These are phyloP conservation scores for Heliconius congener DNA, from an alignment of 1,140 invertebrate species.

Conservation along the genomic window DNA sequence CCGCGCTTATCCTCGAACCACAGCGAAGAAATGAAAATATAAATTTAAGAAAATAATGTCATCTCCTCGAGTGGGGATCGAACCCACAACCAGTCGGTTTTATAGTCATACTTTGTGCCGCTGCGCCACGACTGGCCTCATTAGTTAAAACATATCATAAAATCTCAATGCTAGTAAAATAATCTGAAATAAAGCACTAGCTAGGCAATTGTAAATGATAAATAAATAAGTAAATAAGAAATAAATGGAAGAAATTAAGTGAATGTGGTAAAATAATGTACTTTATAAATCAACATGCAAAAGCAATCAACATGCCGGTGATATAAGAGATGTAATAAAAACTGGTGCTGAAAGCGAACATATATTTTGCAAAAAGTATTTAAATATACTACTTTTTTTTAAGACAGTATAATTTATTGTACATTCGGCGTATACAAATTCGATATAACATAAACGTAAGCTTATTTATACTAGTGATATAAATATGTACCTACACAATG, in stretches of 20 bases:
- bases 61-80: too few relatives aligned
- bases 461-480: too few relatives aligned
- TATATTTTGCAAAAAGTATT: too few relatives aligned
- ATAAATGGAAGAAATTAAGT: not conserved
- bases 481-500: not conserved
- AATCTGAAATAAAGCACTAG: not conserved
- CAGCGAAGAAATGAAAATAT: too few relatives aligned
- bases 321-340: not conserved
- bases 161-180: too few relatives aligned
- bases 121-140: too few relatives aligned
- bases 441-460: not conserved
- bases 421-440: not conserved
- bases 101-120: too few relatives aligned
- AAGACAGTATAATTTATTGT: not conserved
- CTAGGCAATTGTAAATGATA: not conserved
- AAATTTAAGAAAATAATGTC: too few relatives aligned
- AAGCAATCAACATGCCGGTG: not conserved
- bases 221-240: too few relatives aligned
- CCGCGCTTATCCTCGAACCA: too few relatives aligned
- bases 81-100: too few relatives aligned
- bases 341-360: not conserved
- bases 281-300: not conserved
- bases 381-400: not conserved
- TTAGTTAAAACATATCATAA: too few relatives aligned
- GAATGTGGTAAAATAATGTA: not conserved